Conservation (phyloP, 1,140 invertebrate genomes). For the Cyclargus thomasi region DNA sequence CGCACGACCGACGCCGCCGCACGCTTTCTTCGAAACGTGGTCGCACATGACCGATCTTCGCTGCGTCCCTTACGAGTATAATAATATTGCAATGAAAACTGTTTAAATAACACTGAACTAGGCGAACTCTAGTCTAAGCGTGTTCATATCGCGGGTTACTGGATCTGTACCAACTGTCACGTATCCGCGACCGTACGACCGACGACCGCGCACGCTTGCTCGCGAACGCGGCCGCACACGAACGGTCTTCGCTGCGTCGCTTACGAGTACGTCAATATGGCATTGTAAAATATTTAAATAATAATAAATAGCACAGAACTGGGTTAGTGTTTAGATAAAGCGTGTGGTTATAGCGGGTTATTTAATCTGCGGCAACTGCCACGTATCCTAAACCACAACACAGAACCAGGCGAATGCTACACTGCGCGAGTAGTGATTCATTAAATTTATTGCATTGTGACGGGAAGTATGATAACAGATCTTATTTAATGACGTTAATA, state of each 20-base stretch:
- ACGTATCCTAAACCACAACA: not conserved
- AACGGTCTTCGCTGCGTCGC: not conserved
- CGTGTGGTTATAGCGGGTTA: constrained; percentile 35
- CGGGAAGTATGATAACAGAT: too few relatives aligned
- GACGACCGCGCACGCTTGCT: constrained; percentile 71
- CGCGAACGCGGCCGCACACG: constrained; percentile 78
- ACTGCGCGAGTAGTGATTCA: too few relatives aligned
- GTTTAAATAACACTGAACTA: too few relatives aligned
- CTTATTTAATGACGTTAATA: too few relatives aligned
- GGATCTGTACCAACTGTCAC: constrained; percentile 25
- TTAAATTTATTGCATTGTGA: too few relatives aligned
- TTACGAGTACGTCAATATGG: not conserved
- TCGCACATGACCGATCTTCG: constrained; percentile 69
- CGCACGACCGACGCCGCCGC: constrained; percentile 24
- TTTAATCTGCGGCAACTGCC: constrained; percentile 25
- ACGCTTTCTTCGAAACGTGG: constrained; percentile 78
- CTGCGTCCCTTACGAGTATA: not conserved
- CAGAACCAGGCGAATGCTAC: too few relatives aligned
- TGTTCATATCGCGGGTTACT: constrained; percentile 55
- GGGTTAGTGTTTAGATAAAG: constrained; percentile 32
- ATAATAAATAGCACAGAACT: not conserved
- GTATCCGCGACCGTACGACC: not conserved
- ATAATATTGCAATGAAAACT: too few relatives aligned
- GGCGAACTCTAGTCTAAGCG: too few relatives aligned
- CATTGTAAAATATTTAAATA: too few relatives aligned